phyloP scores from a whole-genome alignment of 2,113 vertebrate species.

The Phainopepla nitens region DNA sequence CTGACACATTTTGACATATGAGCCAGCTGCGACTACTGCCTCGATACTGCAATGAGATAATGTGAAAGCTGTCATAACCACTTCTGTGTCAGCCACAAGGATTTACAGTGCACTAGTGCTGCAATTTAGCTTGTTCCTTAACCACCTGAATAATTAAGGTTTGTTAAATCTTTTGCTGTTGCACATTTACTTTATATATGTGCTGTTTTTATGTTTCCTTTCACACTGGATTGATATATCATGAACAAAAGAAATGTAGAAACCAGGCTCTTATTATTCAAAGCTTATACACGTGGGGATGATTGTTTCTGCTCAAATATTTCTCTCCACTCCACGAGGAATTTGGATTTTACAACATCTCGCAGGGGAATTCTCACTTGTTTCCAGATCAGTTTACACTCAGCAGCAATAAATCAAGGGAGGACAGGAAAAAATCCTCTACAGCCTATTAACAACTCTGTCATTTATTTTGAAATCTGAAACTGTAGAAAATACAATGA shows the following conservation, averaged over 20 bases:
- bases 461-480: slow-evolving; percentile 57
- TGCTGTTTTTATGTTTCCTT: slow-evolving; percentile 37
- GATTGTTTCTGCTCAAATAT: slow-evolving; percentile 27
- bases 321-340: slow-evolving; percentile 30
- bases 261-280: slow-evolving; percentile 52
- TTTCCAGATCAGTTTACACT: slow-evolving; percentile 62
- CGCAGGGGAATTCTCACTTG: slow-evolving; percentile 45
- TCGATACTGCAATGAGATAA: slow-evolving; percentile 79
- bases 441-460: slow-evolving; percentile 43
- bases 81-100: slow-evolving; percentile 72
- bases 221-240: slow-evolving; percentile 33
- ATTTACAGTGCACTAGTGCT: slow-evolving; percentile 67
- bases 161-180: slow-evolving; percentile 64
- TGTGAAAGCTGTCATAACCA: slow-evolving; percentile 78
- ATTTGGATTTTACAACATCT: slow-evolving; percentile 66
- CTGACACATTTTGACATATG: slow-evolving; percentile 87
- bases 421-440: slow-evolving; percentile 23
- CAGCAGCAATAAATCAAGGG: slow-evolving; percentile 51
- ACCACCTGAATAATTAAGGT: slow-evolving; percentile 76
- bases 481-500: slow-evolving; percentile 10
- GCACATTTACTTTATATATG: slow-evolving; percentile 31
- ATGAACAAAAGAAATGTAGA: slow-evolving; percentile 55
- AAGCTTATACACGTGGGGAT: slow-evolving; percentile 33
- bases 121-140: slow-evolving; percentile 73
- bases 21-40: slow-evolving; percentile 78